Evolutionary conservation across 2,888 invertebrate species (phyloP).

Genomic region (Andrena trimmerana): DNA sequence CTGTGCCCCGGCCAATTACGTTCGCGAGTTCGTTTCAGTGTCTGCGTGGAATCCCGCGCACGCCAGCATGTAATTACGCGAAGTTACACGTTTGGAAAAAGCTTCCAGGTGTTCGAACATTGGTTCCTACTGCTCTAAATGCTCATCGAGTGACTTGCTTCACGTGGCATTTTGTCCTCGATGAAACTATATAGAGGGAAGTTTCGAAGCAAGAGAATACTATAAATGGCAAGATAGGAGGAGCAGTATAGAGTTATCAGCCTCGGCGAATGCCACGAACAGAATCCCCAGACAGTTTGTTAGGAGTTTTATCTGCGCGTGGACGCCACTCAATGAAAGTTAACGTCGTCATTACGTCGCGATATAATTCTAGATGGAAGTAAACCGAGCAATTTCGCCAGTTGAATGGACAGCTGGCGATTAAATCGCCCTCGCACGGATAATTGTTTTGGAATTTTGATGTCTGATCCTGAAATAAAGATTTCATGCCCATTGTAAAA

Average conservation of each 20-base stretch:
- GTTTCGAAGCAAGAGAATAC: too few relatives aligned
- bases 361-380: conserved; percentile 44
- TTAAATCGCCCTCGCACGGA: conserved; percentile 34
- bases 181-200: too few relatives aligned
- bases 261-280: not conserved
- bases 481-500: not conserved
- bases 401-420: conserved; percentile 24
- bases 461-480: not conserved
- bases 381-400: conserved; percentile 21
- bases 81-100: conserved; percentile 27
- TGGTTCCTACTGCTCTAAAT: conserved; percentile 15
- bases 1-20: conserved; percentile 45
- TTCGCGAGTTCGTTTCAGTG: conserved; percentile 34
- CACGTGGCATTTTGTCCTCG: not conserved
- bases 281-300: conserved; percentile 12
- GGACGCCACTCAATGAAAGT: conserved; percentile 13
- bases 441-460: conserved; percentile 24
- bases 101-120: not conserved
- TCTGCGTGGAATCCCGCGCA: conserved; percentile 22
- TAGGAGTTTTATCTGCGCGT: conserved; percentile 37
- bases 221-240: too few relatives aligned
- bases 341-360: conserved; percentile 33
- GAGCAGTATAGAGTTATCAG: not conserved
- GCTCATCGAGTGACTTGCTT: not conserved
- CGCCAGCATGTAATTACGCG: conserved; percentile 32